A percentile compares a stretch with the other conserved stretches of the same genome.
Conservation (phyloP, 1,140 invertebrate genomes). For the Drosophila eugracilis region DNA sequence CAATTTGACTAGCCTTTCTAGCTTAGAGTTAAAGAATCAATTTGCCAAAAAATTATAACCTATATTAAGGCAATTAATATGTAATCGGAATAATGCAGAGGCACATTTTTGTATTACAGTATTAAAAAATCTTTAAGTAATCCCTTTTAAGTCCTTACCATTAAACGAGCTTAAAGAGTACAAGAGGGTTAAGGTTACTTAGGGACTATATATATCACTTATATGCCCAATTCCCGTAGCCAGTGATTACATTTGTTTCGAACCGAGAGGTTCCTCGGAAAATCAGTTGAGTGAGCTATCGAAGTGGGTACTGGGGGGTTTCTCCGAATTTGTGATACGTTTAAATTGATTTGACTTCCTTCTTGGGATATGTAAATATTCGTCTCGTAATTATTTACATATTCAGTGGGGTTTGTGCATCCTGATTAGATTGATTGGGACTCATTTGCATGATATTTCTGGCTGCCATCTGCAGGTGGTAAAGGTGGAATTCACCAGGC, state of each 20-base stretch:
- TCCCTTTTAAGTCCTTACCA: too few species aligned
- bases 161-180: too few species aligned
- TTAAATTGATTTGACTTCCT: slow-evolving; percentile 21
- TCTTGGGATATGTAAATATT: slow-evolving; percentile 36
- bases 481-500: slow-evolving; percentile 11
- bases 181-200: background rate
- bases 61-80: too few species aligned
- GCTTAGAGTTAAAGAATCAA: too few species aligned
- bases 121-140: too few species aligned
- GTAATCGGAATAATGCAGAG: too few species aligned
- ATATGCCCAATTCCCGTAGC: background rate
- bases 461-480: slow-evolving; percentile 24
- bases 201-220: background rate
- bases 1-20: too few species aligned
- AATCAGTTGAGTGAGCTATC: slow-evolving; percentile 4
- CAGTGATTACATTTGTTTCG: slow-evolving; percentile 6
- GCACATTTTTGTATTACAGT: too few species aligned
- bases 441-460: slow-evolving; percentile 43
- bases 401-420: slow-evolving; percentile 39
- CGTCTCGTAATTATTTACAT: slow-evolving; percentile 42
- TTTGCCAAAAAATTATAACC: too few species aligned
- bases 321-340: slow-evolving; percentile 18
- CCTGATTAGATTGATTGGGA: slow-evolving; percentile 46
- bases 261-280: slow-evolving; percentile 4
- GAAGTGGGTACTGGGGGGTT: slow-evolving; percentile 10